Percentiles rank a stretch among this genome's conserved stretches.
Evolutionary conservation across 1,140 invertebrate species (phyloP).

Genomic region (Stegodyphus mimosarum): DNA sequence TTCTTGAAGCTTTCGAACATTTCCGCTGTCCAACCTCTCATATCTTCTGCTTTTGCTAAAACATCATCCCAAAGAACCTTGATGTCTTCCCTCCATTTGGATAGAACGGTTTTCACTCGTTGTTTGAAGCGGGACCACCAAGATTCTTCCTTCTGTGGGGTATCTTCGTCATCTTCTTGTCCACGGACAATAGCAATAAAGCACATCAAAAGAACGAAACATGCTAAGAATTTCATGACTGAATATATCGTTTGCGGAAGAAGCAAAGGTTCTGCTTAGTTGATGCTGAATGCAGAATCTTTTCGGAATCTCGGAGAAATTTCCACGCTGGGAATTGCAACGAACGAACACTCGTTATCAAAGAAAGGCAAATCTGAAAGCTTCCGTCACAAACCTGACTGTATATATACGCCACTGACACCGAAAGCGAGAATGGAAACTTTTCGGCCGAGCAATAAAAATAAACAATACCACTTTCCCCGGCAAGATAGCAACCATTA

Average conservation of each 20-base stretch:
- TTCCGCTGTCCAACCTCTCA: slow-evolving; percentile 37
- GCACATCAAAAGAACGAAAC: background rate
- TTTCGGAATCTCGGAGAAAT: background rate
- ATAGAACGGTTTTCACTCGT: slow-evolving; percentile 18
- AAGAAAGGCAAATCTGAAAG: background rate
- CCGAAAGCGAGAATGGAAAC: background rate
- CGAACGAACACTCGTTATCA: background rate
- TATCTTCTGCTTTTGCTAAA: slow-evolving; percentile 38
- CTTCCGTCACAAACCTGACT: background rate
- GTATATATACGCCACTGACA: slow-evolving; percentile 7
- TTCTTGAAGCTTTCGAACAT: slow-evolving; percentile 44
- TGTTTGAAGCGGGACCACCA: slow-evolving; percentile 48
- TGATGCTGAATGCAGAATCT: background rate
- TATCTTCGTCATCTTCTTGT: background rate
- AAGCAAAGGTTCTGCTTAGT: background rate
- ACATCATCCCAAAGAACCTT: slow-evolving; percentile 48
- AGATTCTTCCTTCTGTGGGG: slow-evolving; percentile 3
- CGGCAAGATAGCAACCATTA: background rate
- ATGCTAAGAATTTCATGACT: background rate
- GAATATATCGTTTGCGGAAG: background rate
- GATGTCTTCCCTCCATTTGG: slow-evolving; percentile 40
- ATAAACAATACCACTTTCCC: background rate
- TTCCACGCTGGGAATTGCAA: background rate
- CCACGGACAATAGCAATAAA: background rate
- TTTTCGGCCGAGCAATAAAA: background rate